A percentile compares a stretch with the other conserved stretches of the same genome.
Conservation (phyloP, 2,888 invertebrate species). For the Brachyopa scutellaris region DNA sequence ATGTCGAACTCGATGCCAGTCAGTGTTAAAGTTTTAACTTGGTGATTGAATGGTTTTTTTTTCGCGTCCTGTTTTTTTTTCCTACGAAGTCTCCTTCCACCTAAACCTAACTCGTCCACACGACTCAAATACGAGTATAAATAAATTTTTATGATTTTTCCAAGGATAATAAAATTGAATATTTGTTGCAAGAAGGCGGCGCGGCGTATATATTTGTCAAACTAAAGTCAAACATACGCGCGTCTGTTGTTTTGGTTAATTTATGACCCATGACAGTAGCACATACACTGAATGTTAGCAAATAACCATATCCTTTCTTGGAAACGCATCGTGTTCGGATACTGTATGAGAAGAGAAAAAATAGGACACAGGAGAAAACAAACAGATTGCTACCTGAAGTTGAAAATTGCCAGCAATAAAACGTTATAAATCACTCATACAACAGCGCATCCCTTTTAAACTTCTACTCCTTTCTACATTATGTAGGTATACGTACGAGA, state of each 20-base stretch:
- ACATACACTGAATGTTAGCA: background rate
- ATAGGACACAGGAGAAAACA: conserved; percentile 27
- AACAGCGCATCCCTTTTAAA: conserved; percentile 16
- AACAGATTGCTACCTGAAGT: conserved; percentile 75
- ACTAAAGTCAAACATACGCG: conserved; percentile 48
- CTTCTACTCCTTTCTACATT: background rate
- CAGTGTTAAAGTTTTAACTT: conserved; percentile 7
- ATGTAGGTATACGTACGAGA: background rate
- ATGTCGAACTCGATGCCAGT: conserved; percentile 24
- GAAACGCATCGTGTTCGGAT: background rate
- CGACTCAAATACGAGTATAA: conserved; percentile 26
- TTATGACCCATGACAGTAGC: conserved; percentile 62
- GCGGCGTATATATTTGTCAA: conserved; percentile 15
- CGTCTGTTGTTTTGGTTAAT: conserved; percentile 59
- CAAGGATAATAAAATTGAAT: conserved; percentile 49
- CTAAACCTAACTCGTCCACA: background rate
- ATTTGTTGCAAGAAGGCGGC: too few species aligned
- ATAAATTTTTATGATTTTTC: conserved; percentile 46
- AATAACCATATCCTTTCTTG: conserved; percentile 41
- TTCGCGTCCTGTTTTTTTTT: conserved; percentile 30
- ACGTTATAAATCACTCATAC: conserved; percentile 74
- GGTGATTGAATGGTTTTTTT: conserved; percentile 57
- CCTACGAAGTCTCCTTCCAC: conserved; percentile 4
- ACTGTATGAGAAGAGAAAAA: background rate
- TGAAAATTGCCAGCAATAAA: conserved; percentile 76